These are phyloP conservation scores for Neotragus moschatus DNA, from an alignment of 2,113 vertebrate species.

Conservation along the genomic window DNA sequence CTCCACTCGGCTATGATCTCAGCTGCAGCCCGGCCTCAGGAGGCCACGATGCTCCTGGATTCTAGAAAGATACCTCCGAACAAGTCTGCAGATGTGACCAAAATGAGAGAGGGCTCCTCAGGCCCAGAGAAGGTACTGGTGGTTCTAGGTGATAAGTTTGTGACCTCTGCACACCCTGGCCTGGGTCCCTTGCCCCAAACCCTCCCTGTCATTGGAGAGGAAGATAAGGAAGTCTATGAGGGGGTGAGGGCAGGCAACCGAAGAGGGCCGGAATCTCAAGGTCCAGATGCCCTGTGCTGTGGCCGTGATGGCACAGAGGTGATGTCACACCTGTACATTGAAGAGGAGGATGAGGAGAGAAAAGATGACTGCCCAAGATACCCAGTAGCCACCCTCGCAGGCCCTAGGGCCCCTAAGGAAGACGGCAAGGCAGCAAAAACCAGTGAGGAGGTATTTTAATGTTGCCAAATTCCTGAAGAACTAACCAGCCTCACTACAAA, in stretches of 20 bases:
- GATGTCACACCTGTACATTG: slow-evolving; percentile 86
- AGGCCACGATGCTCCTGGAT: neutral
- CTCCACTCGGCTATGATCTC: slow-evolving; percentile 40
- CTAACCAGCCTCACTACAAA: slow-evolving; percentile 17
- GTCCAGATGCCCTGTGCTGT: slow-evolving; percentile 52
- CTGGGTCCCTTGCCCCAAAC: slow-evolving; percentile 40
- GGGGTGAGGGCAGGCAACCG: slow-evolving; percentile 69
- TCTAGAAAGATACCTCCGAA: slow-evolving; percentile 25
- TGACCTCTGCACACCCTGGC: neutral
- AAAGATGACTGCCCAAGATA: slow-evolving; percentile 43
- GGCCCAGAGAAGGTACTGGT: slow-evolving; percentile 30
- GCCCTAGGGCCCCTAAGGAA: slow-evolving; percentile 73
- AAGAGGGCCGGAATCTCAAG: slow-evolving; percentile 64
- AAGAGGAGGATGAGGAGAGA: slow-evolving; percentile 84
- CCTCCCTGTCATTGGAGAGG: slow-evolving; percentile 71
- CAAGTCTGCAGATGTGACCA: slow-evolving; percentile 51
- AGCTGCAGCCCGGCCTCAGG: slow-evolving; percentile 44
- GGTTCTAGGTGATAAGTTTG: neutral
- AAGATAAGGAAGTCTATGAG: slow-evolving; percentile 72
- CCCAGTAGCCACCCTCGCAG: slow-evolving; percentile 63
- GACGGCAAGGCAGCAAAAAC: slow-evolving; percentile 66
- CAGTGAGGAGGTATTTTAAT: slow-evolving; percentile 86
- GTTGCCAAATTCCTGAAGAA: slow-evolving; percentile 35
- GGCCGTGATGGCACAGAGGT: slow-evolving; percentile 65
- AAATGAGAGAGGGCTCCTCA: slow-evolving; percentile 17